Evolutionary conservation across 2,113 vertebrate species (phyloP).

Genomic region (Melanotaenia duboulayi): DNA sequence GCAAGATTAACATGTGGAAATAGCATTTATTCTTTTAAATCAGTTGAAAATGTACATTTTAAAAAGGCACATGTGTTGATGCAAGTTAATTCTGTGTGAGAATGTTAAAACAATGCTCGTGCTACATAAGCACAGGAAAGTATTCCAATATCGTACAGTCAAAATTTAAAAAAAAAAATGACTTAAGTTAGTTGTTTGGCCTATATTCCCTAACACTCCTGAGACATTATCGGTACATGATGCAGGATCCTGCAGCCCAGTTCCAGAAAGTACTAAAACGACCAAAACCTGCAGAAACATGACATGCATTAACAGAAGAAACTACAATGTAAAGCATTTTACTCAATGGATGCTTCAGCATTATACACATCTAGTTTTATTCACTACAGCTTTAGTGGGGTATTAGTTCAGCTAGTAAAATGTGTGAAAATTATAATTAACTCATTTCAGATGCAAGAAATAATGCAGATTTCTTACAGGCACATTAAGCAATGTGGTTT

Average conservation of each 20-base stretch:
- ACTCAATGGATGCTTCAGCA: too few species aligned
- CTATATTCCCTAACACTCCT: slow-evolving; percentile 48
- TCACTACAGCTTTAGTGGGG: too few species aligned
- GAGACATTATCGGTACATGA: slow-evolving; percentile 61
- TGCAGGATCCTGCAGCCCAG: slow-evolving; percentile 28
- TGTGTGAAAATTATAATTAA: too few species aligned
- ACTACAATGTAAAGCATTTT: neutral
- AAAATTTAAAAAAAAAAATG: slow-evolving; percentile 20
- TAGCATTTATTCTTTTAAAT: slow-evolving; percentile 41
- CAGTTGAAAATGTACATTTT: slow-evolving; percentile 49
- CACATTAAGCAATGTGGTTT: too few species aligned
- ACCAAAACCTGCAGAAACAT: slow-evolving; percentile 51
- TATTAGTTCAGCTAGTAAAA: too few species aligned
- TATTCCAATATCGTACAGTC: slow-evolving; percentile 30
- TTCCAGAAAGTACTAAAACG: slow-evolving; percentile 32
- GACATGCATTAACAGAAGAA: neutral
- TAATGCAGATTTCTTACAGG: too few species aligned
- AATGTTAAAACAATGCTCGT: slow-evolving; percentile 38
- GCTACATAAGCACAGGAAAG: slow-evolving; percentile 36
- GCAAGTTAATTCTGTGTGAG: slow-evolving; percentile 34
- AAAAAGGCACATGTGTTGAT: slow-evolving; percentile 55
- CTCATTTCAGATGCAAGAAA: too few species aligned
- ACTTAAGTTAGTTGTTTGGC: slow-evolving; percentile 48
- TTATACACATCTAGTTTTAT: too few species aligned
- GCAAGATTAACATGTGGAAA: slow-evolving; percentile 36